Evolutionary conservation across 2,113 vertebrate species (phyloP), one percentile per base, ranked within the genome.

Genomic region (Phrynocephalus versicolor): DNA sequence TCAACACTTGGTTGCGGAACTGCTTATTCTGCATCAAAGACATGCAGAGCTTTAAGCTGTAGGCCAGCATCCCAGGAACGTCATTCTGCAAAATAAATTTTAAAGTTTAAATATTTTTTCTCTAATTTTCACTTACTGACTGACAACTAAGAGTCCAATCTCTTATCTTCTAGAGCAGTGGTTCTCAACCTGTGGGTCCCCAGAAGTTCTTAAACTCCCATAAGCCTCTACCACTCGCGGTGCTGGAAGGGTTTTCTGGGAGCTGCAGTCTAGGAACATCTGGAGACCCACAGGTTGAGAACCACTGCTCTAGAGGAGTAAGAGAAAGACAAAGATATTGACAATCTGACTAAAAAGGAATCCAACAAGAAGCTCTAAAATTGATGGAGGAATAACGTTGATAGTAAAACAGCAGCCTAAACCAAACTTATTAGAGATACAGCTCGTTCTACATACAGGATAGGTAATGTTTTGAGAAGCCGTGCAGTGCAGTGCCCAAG

Each of bases 1-100:
- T 94, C 81, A 99, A 94, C 18, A 99, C 98, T 90, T 99, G 97
- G 75, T 99, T 99, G 85, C 98, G 97, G 88, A 99, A 99, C 92
- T 99, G 98, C 91, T 99, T 99, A 94, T 99, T 99, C 93, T 99
- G 98, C 98, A 99, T 99, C 89, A 99, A 94, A 84, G 98, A 99
- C 99, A 99, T 99, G 95, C 99, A 99, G 70, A 99, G 98, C 92
- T 99, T 99, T 92, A 99, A 95, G 94, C 98, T 99, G 93, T 99
- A 99, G n/a, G 99, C 98, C 70, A 99, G 96, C 94, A 99, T 98
- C 74, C 98, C 98, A 82, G 98, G 97, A 87, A 99, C 97, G 93
- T 99, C 99, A 16, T 95, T 99, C 99, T 99, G 96, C 71, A 96
- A 92, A 19, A 89, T 35, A 62, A 39, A 39, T 18, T 1, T 33